Evolutionary conservation across 1,140 invertebrate species (phyloP).

Genomic region (Ceratosolen solmsi): DNA sequence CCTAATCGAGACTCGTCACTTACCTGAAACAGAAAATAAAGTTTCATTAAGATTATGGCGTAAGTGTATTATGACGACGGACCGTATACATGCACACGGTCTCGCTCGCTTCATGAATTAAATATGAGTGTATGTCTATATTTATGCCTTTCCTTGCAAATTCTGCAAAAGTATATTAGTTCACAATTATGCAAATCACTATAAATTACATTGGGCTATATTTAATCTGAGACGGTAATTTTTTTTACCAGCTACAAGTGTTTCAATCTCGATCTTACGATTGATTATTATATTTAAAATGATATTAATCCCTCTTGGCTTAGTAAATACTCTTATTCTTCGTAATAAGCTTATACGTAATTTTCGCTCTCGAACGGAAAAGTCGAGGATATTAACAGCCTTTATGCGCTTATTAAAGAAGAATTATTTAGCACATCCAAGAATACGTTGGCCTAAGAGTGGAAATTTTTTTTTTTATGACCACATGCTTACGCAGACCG

Average conservation of each 20-base stretch:
- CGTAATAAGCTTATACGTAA: background rate
- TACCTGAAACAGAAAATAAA: slow-evolving; percentile 65
- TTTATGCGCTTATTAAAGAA: too few species aligned
- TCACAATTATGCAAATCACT: slow-evolving; percentile 38
- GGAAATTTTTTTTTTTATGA: too few species aligned
- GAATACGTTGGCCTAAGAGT: too few species aligned
- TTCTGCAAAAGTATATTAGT: slow-evolving; percentile 33
- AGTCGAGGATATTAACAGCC: too few species aligned
- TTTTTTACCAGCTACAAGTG: background rate
- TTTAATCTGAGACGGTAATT: background rate
- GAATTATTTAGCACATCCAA: too few species aligned
- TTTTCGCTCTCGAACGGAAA: too few species aligned
- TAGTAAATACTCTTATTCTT: too few species aligned
- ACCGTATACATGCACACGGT: background rate
- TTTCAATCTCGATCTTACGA: slow-evolving; percentile 19
- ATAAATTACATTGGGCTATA: slow-evolving; percentile 8
- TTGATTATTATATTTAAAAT: too few species aligned
- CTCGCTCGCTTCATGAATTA: slow-evolving; percentile 23
- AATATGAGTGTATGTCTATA: slow-evolving; percentile 29
- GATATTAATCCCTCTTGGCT: too few species aligned
- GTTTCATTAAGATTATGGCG: slow-evolving; percentile 46
- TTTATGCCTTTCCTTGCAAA: background rate
- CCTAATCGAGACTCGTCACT: slow-evolving; percentile 54
- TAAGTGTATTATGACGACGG: slow-evolving; percentile 7
- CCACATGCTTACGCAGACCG: too few species aligned